Base-by-base conservation (phyloP, 2,113 vertebrate species). In the Ramphastos sulfuratus region DNA sequence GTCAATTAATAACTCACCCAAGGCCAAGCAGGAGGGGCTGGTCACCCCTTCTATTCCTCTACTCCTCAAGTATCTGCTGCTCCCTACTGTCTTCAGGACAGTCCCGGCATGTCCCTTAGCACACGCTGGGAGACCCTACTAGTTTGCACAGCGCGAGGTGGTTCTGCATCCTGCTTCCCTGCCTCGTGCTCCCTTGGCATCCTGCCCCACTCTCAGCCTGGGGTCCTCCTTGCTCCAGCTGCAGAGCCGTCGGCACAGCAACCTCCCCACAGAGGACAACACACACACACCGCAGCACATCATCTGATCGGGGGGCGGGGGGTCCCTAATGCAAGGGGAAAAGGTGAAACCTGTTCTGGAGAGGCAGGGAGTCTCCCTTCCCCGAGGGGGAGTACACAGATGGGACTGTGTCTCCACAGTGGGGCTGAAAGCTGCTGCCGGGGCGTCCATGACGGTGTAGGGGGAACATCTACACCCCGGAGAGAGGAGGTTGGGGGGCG, bases 371-470 rank as follows among this genome's bases (percentile, higher is more conserved):
- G 39, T 33, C 60, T 65, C 74, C 70, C 7, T 89, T 73, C 56
- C 50, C 52, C 2, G 15, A 10, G 12, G 5, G 2, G 64, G 9
- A 9, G 10, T 19, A 50, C 42, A 15, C 0, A 0, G 23, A 10
- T 17, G 25, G 31, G 52, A 21, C 13, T 50, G 25, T 75, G 39
- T 63, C 28, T 58, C 76, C 15, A 4, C 16, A 12, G 6, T 42
- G 35, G n/a, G 27, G 59, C 56, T 44, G 50, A 79, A 27, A 8
- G 55, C 65, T 78, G 56, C 65, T 66, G 82, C 23, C 63, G 66
- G 52, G 63, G 13, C 60, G 58, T 56, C 58, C 20, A 5, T 54
- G 39, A 23, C 3, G 10, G 15, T 5, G 30, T 18, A 15, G 21
- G 24, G 13, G 21, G 5, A 24, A 28, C 27, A 81, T 25, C 21